Evolutionary conservation across 2,113 vertebrate genomes (phyloP), one percentile per base, ranked within the genome.

Genomic region (Blennius ocellaris): DNA sequence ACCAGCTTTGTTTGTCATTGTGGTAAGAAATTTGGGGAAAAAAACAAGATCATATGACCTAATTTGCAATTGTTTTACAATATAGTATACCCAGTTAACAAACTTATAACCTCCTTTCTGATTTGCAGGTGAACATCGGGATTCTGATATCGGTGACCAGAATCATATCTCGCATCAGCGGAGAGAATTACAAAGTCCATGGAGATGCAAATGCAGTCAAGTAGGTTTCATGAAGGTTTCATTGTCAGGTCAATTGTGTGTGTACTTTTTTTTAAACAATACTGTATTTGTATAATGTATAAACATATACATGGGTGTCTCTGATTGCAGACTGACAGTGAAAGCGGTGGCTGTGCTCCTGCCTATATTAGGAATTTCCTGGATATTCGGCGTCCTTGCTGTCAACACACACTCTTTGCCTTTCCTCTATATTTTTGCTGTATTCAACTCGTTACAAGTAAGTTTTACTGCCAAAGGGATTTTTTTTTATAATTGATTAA

Each of bases 391-490:
- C 0, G 93, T 98, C 70, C 91, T 99, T n/a, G 94, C 97, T 0
- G 83, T 99, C 87, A 98, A 98, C 64, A 89, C 88, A 30, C 94
- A 95, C 0, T 88, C 96, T 3, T 52, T 99, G 47, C 89, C 94
- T 5, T 99, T 99, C 87, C 96, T 99, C 52, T 99, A 99, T 66
- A 89, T 97, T 86, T 99, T 99, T 78, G 96, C 97, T n/a, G 54
- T 94, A 1, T 96, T 98, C 89, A 99, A 98, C 91, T 99, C 98
- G 14, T 88, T 98, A 50, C 98, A 99, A 88, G 98, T 99, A 78
- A 85, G 94, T 79, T n/a, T 7, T 40, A 30, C 21, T 30, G 21
- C 56, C 15, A 57, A 16, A 5, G 6, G 15, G 1, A 21, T 54
- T 1, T 16, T 69, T 39, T 53, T 1, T 45, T 40, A 17, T n/a